phyloP scores from a whole-genome alignment of 2,113 vertebrate species.

The Dolichotis patagonum region DNA sequence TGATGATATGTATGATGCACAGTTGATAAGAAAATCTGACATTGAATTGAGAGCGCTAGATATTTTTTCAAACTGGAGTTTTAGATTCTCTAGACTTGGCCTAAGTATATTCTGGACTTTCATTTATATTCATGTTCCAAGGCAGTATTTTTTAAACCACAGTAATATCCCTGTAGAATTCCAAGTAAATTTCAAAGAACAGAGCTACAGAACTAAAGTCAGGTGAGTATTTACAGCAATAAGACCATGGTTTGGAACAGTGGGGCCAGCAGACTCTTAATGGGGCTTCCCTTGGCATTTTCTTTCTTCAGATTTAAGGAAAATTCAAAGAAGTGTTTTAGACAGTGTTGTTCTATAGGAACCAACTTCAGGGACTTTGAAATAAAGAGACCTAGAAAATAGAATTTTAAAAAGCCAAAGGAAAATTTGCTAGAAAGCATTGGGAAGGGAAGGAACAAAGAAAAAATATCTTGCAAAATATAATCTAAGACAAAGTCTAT shows the following conservation, averaged over 20 bases:
- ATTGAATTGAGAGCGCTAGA: not conserved
- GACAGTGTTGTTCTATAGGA: not conserved
- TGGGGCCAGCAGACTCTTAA: not conserved
- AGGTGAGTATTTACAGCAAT: not conserved
- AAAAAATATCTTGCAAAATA: not conserved
- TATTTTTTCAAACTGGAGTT: constrained; percentile 31
- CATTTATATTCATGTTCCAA: constrained; percentile 19
- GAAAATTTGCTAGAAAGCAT: constrained; percentile 29
- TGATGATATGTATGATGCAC: not conserved
- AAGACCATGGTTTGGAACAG: not conserved
- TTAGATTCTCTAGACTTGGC: constrained; percentile 9
- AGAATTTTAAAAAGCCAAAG: not conserved
- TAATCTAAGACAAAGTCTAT: constrained; percentile 1
- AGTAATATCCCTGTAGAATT: constrained; percentile 6
- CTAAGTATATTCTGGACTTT: constrained; percentile 46
- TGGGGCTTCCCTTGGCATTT: not conserved
- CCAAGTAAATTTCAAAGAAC: constrained; percentile 37
- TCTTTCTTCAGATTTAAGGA: constrained; percentile 34
- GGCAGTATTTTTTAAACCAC: constrained; percentile 34
- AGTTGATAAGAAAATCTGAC: constrained; percentile 4
- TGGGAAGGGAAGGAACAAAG: constrained; percentile 3
- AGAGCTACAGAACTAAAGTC: not conserved
- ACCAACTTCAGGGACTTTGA: constrained; percentile 11
- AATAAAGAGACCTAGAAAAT: not conserved
- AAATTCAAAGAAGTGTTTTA: constrained; percentile 38